These are phyloP conservation scores for Sycophaga agraensis DNA, from an alignment of 1,140 invertebrate genomes.

Conservation along the genomic window DNA sequence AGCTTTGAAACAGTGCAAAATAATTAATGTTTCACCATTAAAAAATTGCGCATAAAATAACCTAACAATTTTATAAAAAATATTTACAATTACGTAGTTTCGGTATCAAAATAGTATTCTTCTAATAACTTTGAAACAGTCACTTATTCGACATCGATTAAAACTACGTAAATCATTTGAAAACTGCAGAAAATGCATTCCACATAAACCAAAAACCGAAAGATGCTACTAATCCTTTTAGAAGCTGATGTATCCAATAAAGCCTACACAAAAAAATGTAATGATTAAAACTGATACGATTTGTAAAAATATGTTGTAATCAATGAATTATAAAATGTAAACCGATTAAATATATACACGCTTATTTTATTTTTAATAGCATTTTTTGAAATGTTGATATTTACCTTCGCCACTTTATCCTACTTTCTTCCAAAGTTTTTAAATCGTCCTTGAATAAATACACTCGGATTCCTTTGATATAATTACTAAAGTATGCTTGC, in stretches of 20 bases:
- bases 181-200: slow-evolving; percentile 28
- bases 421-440: slow-evolving; percentile 64
- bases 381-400: not conserved
- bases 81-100: not conserved
- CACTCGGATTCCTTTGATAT: slow-evolving; percentile 66
- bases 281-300: too few species aligned
- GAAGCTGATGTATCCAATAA: slow-evolving; percentile 56
- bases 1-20: not conserved
- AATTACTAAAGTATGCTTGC: slow-evolving; percentile 66
- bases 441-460: slow-evolving; percentile 74
- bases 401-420: slow-evolving; percentile 63
- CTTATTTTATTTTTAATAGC: too few species aligned
- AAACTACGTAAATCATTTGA: too few species aligned
- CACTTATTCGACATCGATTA: not conserved
- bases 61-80: not conserved
- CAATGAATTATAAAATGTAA: not conserved
- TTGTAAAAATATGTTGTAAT: not conserved
- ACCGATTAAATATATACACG: too few species aligned
- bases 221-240: slow-evolving; percentile 39
- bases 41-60: not conserved
- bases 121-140: not conserved
- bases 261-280: slow-evolving; percentile 51
- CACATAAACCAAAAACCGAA: slow-evolving; percentile 38
- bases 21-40: not conserved
- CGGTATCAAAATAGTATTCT: not conserved